Conservation (phyloP, 2,888 invertebrate genomes). For the Automeris io region DNA sequence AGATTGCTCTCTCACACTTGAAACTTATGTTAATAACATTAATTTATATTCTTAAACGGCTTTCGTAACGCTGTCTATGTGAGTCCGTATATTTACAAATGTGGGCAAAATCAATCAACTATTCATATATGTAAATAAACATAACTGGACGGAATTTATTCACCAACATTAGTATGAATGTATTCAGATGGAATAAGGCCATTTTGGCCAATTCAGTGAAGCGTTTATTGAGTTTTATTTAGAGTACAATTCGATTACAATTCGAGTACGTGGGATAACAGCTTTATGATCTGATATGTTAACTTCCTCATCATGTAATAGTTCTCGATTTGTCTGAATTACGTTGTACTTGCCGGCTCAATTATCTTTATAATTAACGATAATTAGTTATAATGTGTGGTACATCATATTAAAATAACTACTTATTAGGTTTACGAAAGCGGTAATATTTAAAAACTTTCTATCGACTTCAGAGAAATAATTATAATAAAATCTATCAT, state of each 20-base stretch:
- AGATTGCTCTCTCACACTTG: conserved; percentile 30
- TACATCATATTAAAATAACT: no score
- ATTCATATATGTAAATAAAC: conserved; percentile 23
- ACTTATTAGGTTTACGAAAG: no score
- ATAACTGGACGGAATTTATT: conserved; percentile 11
- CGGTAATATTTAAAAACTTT: no score
- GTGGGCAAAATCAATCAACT: conserved; percentile 17
- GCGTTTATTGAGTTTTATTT: neutral
- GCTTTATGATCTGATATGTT: no score
- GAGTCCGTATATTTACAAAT: conserved; percentile 12
- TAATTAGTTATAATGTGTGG: no score
- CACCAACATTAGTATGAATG: conserved; percentile 12
- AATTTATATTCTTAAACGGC: conserved; percentile 30
- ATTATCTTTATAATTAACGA: no score
- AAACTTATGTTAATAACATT: conserved; percentile 37
- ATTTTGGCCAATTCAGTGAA: neutral
- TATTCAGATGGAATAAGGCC: conserved; percentile 1
- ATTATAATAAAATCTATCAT: no score
- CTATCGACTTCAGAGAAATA: no score
- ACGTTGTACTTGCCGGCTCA: no score
- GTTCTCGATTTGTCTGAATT: no score
- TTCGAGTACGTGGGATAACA: no score
- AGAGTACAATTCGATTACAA: neutral
- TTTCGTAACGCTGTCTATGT: conserved; percentile 26
- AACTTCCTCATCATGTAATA: no score